Conservation (phyloP, 2,797 vertebrate genomes). For the Sparidentex hasta region DNA sequence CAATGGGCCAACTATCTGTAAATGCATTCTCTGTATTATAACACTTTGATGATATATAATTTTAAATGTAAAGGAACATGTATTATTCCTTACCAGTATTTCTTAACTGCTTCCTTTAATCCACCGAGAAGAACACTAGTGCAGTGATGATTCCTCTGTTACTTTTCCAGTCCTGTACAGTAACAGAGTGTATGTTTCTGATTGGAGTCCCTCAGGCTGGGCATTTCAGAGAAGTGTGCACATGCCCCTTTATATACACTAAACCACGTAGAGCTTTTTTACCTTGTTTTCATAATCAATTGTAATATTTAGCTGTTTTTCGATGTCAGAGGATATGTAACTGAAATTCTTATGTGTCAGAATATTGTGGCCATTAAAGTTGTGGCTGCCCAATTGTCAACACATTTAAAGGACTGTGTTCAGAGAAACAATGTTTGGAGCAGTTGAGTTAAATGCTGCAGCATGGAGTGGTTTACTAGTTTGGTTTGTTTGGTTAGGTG, state of each 20-base stretch:
- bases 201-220: slow-evolving; percentile 48
- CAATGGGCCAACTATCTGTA: slow-evolving; percentile 63
- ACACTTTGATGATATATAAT: slow-evolving; percentile 78
- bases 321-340: slow-evolving; percentile 30
- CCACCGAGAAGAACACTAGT: slow-evolving; percentile 32
- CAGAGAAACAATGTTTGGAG: neutral
- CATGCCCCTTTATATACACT: slow-evolving; percentile 61
- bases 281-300: slow-evolving; percentile 53
- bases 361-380: slow-evolving; percentile 33
- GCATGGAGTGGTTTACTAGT: neutral
- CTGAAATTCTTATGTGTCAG: slow-evolving; percentile 25
- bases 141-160: slow-evolving; percentile 41
- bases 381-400: slow-evolving; percentile 31
- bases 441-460: neutral
- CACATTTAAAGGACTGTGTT: slow-evolving; percentile 7
- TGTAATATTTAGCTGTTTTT: slow-evolving; percentile 55
- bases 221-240: slow-evolving; percentile 57
- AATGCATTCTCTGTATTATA: slow-evolving; percentile 75
- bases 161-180: slow-evolving; percentile 47
- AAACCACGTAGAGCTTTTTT: slow-evolving; percentile 60
- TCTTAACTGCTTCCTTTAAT: slow-evolving; percentile 58
- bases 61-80: slow-evolving; percentile 72
- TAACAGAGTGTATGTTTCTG: slow-evolving; percentile 43
- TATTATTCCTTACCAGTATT: slow-evolving; percentile 58
- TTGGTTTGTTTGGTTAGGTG: slow-evolving; percentile 15